phyloP scores from a whole-genome alignment of 2,888 invertebrate species.

The Bugulina stolonifera region DNA sequence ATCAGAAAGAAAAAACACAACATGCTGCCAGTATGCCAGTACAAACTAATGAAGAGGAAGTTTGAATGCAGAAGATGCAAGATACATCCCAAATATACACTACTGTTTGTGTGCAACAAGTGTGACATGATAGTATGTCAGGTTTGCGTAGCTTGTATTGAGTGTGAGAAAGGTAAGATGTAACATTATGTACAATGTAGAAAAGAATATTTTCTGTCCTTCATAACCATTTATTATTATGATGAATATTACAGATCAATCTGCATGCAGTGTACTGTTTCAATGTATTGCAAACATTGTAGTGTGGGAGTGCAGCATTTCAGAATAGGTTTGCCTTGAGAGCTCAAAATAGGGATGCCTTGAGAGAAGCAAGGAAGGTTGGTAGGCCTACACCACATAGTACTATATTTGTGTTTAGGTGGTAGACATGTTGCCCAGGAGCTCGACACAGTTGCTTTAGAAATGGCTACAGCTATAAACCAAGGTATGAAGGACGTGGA shows the following conservation, averaged over 20 bases:
- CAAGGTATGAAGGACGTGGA: conserved; percentile 20
- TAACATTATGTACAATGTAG: no score
- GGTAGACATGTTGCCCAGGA: conserved; percentile 8
- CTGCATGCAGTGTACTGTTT: no score
- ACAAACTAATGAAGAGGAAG: background rate
- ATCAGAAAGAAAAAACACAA: conserved; percentile 14
- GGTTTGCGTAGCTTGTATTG: conserved; percentile 16
- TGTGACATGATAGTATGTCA: conserved; percentile 12
- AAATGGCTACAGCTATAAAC: conserved; percentile 13
- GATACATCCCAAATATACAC: conserved; percentile 9
- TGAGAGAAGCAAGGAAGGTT: no score
- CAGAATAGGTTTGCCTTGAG: no score
- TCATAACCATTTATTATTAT: no score
- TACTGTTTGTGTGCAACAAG: conserved; percentile 11
- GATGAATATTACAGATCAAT: no score
- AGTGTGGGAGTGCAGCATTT: no score
- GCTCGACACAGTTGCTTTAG: conserved; percentile 12
- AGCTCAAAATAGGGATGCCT: no score
- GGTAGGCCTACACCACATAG: no score
- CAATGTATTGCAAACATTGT: no score
- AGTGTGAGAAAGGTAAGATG: conserved; percentile 13
- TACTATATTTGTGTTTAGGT: no score
- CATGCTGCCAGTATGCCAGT: conserved; percentile 19
- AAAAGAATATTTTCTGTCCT: no score
- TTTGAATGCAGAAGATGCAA: conserved; percentile 5